These are phyloP conservation scores for Anas platyrhynchos DNA, from an alignment of 2,113 vertebrate genomes.

Conservation along the genomic window DNA sequence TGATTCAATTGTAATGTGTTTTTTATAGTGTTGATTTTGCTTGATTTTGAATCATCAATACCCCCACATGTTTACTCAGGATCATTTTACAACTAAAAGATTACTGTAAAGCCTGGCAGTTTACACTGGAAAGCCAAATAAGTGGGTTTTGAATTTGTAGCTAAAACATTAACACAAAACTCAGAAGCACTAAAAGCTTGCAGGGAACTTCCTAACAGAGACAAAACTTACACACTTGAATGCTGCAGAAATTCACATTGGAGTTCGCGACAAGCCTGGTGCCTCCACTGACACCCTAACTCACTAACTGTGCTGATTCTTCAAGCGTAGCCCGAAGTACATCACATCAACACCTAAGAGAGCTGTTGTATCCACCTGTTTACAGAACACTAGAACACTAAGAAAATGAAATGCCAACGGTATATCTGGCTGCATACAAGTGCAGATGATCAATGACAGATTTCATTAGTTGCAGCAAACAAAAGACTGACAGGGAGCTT, in stretches of 20 bases:
- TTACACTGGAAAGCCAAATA: neutral
- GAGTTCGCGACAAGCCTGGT: neutral
- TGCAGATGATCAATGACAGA: neutral
- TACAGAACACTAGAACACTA: neutral
- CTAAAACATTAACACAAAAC: neutral
- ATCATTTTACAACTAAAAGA: neutral
- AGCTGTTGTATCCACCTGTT: neutral
- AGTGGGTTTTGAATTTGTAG: neutral
- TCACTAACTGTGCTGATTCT: neutral
- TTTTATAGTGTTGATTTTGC: too few species aligned
- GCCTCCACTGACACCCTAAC: neutral
- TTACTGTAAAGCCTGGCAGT: neutral
- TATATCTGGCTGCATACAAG: neutral
- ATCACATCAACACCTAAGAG: neutral
- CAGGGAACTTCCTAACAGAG: neutral
- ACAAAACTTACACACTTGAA: neutral
- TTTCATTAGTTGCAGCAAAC: neutral
- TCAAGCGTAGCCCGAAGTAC: neutral
- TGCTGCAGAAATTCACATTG: neutral
- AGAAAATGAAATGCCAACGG: neutral
- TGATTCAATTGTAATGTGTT: neutral
- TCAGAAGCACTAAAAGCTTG: neutral
- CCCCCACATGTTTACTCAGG: neutral
- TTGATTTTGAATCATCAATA: neutral
- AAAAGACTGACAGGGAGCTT: neutral